Base-by-base conservation (phyloP, 2,113 vertebrate species). In the Apeltes quadracus region DNA sequence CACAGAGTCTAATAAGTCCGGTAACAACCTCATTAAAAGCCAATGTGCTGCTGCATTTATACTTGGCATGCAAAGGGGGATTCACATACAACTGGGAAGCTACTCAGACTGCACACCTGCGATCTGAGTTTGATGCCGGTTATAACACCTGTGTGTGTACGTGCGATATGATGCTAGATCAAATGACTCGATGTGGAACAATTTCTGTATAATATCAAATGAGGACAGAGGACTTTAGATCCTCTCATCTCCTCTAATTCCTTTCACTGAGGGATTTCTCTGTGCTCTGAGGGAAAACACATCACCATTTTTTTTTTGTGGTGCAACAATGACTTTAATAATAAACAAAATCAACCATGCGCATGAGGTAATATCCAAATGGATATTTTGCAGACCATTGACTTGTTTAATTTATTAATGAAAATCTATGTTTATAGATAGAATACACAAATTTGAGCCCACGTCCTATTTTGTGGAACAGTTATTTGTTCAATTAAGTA, bases 311-410 rank as follows among this genome's bases (percentile, higher is more conserved):
- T 70, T 15, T 48, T 22, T 50, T 18, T 70, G 41, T 53, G 44
- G 13, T 48, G 25, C 55, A 68, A 57, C 72, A 53, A 27, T 75
- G 54, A 44, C 55, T 82, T 75, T 59, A 72, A 81, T 84, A 81
- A 78, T 75, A 73, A 83, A 78, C 57, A 76, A 57, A 82, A 57
- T 76, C 80, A 78, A 32, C 65, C 59, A 56, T 70, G 68, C 2
- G 25, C 77, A 79, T 66, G 68, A 86, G 41, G 56, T 76, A 59
- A 83, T 75, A 79, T 69, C 58, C 66, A 83, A 79, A 86, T 86
- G 7, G 70, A 69, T 84, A 79, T 77, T 84, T 81, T 69, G 54
- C 65, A 77, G 69, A 79, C 64, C 79, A 70, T 63, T 78, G 44
- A 79, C 79, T 84, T 83, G 67, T 38, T 70, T 76, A 54, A 75